Evolutionary conservation across 2,113 vertebrate species (phyloP).

Genomic region (Eurystomus gularis): DNA sequence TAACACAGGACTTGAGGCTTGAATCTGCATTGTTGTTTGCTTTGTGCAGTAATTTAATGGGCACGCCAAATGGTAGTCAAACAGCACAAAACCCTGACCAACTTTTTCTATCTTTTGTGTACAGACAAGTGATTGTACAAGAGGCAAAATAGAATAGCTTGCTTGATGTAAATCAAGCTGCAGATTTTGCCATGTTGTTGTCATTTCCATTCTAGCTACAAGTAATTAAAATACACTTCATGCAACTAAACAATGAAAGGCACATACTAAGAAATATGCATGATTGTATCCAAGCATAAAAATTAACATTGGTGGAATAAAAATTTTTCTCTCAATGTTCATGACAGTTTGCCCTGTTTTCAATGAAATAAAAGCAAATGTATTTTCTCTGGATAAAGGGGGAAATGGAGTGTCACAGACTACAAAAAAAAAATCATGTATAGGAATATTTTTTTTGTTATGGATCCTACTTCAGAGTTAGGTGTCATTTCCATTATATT

Average conservation of each 20-base stretch:
- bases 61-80: not conserved
- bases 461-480: not conserved
- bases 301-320: not conserved
- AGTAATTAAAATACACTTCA: not conserved
- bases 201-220: not conserved
- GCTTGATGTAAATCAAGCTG: not conserved
- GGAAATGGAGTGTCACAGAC: not conserved
- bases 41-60: slow-evolving; percentile 47
- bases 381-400: not conserved
- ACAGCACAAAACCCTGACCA: slow-evolving; percentile 12
- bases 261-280: not conserved
- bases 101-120: not conserved
- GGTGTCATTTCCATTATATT: not conserved
- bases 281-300: not conserved
- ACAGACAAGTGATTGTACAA: not conserved
- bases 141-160: not conserved
- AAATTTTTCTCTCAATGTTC: not conserved
- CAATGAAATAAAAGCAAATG: not conserved
- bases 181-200: not conserved
- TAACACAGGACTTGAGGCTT: not conserved
- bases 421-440: not conserved
- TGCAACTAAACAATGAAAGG: not conserved
- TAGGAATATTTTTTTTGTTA: not conserved
- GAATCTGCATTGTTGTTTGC: slow-evolving; percentile 7
- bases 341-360: not conserved